Percentiles rank a stretch among this genome's conserved stretches.
Evolutionary conservation across 2,797 vertebrate genomes (phyloP).

Genomic region (Xerus rutilus): DNA sequence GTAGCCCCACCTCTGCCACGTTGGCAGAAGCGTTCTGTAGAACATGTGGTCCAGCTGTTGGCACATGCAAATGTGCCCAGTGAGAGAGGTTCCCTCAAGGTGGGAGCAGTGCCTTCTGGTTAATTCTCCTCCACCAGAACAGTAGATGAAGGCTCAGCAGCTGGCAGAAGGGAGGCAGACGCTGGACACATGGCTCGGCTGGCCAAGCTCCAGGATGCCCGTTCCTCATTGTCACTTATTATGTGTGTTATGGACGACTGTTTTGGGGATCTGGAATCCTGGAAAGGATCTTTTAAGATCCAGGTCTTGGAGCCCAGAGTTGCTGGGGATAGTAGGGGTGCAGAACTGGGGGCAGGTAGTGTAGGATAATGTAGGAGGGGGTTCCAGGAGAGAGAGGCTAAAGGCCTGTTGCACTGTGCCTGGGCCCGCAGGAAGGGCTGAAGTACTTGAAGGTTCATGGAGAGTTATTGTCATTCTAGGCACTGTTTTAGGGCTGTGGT

Average conservation of each 20-base stretch:
- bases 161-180: background rate
- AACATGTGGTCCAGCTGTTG: background rate
- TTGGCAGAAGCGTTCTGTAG: background rate
- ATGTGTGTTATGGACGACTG: background rate
- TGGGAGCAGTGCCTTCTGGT: background rate
- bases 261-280: background rate
- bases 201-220: background rate
- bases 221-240: background rate
- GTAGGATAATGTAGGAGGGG: background rate
- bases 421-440: background rate
- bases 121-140: background rate
- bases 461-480: background rate
- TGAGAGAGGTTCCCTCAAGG: background rate
- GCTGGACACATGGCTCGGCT: background rate
- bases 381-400: background rate
- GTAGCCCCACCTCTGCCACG: background rate
- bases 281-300: background rate
- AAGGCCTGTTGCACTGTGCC: background rate
- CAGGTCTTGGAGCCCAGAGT: background rate
- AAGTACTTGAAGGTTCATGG: background rate
- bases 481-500: background rate
- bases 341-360: background rate
- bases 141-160: background rate
- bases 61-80: background rate
- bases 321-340: fast-evolving